Conservation (phyloP, 2,113 vertebrate genomes). For the Xenopus laevis region DNA sequence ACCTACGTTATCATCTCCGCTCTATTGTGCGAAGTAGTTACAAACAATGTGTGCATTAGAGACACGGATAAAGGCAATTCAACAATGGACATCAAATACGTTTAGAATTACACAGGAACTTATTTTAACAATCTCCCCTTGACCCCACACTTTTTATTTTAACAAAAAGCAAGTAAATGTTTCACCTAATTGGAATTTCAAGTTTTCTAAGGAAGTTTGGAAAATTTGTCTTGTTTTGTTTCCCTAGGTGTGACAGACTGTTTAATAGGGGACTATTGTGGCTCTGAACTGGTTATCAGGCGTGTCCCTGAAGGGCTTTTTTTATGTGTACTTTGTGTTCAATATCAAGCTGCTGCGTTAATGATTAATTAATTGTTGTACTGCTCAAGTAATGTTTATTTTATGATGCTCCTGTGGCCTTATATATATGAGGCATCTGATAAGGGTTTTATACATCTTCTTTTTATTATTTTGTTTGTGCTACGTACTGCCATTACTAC, state of each 20-base stretch:
- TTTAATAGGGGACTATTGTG: neutral
- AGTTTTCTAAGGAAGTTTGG: neutral
- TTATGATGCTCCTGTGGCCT: constrained; percentile 34
- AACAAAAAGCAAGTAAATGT: neutral
- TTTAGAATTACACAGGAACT: neutral
- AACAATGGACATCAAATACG: neutral
- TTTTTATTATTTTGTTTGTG: neutral
- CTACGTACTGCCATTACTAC: too few relatives aligned
- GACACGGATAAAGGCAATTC: neutral
- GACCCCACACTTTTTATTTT: neutral
- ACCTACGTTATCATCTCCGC: neutral
- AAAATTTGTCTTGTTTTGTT: neutral
- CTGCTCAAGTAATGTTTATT: constrained; percentile 35
- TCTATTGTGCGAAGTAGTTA: neutral
- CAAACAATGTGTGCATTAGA: neutral
- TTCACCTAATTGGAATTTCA: neutral
- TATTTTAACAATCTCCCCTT: neutral
- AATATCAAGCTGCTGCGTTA: constrained; percentile 38
- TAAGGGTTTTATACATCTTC: constrained; percentile 11
- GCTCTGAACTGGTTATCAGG: constrained; percentile 18
- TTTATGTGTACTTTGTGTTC: constrained; percentile 25
- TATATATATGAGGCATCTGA: constrained; percentile 27
- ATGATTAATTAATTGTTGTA: constrained; percentile 44
- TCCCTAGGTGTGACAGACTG: neutral
- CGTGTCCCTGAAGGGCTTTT: constrained; percentile 16